Evolutionary conservation across 1,140 invertebrate species (phyloP).

Genomic region (Lithobius niger): DNA sequence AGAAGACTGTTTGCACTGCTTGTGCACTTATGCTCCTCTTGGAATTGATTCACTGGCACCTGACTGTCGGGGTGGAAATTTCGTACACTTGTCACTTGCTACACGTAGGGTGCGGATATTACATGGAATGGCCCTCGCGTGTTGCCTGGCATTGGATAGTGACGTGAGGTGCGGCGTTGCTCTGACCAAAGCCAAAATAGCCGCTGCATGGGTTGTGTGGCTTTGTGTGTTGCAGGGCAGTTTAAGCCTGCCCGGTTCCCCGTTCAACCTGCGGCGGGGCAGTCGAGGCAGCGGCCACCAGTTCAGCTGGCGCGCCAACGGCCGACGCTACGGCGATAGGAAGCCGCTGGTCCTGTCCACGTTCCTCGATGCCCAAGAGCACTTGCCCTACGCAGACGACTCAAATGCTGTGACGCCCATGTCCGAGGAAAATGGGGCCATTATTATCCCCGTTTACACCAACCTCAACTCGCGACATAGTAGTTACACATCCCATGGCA

Average conservation of each 20-base stretch:
- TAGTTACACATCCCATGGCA: slow-evolving; percentile 86
- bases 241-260: slow-evolving; percentile 89
- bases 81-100: no score
- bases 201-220: background rate
- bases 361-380: slow-evolving; percentile 88
- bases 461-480: slow-evolving; percentile 61
- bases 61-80: no score
- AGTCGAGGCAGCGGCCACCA: slow-evolving; percentile 84
- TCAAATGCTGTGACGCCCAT: slow-evolving; percentile 94
- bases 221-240: slow-evolving; percentile 56
- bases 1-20: no score
- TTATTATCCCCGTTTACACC: slow-evolving; percentile 71
- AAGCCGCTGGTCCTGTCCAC: slow-evolving; percentile 88
- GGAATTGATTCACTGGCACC: background rate
- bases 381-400: slow-evolving; percentile 93
- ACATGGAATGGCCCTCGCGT: slow-evolving; percentile 21
- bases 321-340: slow-evolving; percentile 56
- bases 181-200: background rate
- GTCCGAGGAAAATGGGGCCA: slow-evolving; percentile 92
- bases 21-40: no score
- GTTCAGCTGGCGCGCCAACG: slow-evolving; percentile 70
- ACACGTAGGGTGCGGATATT: slow-evolving; percentile 16
- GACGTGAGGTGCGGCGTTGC: no score
- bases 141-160: no score
- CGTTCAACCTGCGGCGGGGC: slow-evolving; percentile 77